phyloP scores from a whole-genome alignment of 1,140 invertebrate species.

The Zophobas atratus region DNA sequence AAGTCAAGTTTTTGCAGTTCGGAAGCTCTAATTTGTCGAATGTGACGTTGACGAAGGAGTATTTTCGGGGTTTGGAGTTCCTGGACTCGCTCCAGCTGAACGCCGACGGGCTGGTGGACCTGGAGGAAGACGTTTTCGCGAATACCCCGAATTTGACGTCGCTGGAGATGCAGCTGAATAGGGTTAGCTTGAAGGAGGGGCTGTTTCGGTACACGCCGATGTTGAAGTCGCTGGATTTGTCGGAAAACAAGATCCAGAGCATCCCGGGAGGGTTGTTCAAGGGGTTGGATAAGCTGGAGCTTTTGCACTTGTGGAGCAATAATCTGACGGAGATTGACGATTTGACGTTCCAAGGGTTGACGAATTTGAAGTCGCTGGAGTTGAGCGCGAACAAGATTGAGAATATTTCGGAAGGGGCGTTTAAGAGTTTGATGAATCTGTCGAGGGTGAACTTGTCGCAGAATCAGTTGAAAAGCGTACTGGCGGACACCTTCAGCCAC shows the following conservation, averaged over 20 bases:
- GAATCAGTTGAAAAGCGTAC: neutral
- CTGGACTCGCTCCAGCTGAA: neutral
- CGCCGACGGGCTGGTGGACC: neutral
- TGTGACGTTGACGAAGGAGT: neutral
- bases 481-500: neutral
- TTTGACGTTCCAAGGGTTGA: neutral
- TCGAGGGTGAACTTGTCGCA: neutral
- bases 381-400: constrained; percentile 12
- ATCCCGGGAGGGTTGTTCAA: neutral
- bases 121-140: constrained; percentile 14
- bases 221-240: constrained; percentile 6
- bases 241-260: neutral
- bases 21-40: neutral
- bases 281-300: neutral
- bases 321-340: neutral
- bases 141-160: neutral
- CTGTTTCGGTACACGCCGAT: neutral
- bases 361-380: neutral
- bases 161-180: constrained; percentile 7
- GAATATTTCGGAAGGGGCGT: neutral
- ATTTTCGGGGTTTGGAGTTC: constrained; percentile 2
- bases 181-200: neutral
- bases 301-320: constrained; percentile 5
- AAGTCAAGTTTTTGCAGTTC: constrained; percentile 9
- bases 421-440: neutral